Percentiles rank a stretch among this genome's conserved stretches.
phyloP scores from a whole-genome alignment of 2,797 vertebrate species.

The Poecile montanus region DNA sequence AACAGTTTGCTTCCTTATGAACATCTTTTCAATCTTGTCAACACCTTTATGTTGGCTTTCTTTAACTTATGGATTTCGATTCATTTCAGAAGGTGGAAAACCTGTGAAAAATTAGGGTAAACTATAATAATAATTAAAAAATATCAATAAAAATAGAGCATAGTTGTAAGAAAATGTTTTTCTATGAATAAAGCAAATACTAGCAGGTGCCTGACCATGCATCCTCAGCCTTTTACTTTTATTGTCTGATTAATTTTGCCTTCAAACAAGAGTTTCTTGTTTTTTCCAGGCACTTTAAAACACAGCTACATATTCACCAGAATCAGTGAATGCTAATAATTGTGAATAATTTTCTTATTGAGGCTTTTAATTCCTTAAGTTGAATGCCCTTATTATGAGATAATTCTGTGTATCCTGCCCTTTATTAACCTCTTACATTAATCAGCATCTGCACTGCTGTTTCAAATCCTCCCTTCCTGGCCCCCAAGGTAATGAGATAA shows the following conservation, averaged over 20 bases:
- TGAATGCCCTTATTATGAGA: constrained; percentile 9
- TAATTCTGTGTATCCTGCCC: constrained; percentile 37
- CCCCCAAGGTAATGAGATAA: constrained; percentile 46
- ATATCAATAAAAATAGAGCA: rapidly evolving
- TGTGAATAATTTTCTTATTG: constrained; percentile 23
- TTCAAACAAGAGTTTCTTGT: neutral
- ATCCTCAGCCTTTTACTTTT: neutral
- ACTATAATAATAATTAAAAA: neutral
- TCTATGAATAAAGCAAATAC: neutral
- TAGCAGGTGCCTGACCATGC: neutral
- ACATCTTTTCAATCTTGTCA: neutral
- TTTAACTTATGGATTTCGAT: neutral
- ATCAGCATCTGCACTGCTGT: constrained; percentile 33
- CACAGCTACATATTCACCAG: neutral
- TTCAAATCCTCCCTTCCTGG: constrained; percentile 28
- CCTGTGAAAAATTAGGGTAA: neutral
- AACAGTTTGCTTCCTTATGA: neutral
- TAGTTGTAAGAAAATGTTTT: neutral
- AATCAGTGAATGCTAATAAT: neutral
- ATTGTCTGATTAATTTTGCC: neutral
- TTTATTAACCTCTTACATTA: constrained; percentile 59
- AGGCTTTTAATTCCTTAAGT: constrained; percentile 37
- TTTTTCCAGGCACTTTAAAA: neutral
- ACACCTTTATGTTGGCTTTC: neutral
- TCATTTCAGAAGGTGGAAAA: neutral